Evolutionary conservation across 92 coral and sea anemone species (phyloP), one percentile per base, ranked within the genome.

Genomic region (Parazoanthus atlanticus): DNA sequence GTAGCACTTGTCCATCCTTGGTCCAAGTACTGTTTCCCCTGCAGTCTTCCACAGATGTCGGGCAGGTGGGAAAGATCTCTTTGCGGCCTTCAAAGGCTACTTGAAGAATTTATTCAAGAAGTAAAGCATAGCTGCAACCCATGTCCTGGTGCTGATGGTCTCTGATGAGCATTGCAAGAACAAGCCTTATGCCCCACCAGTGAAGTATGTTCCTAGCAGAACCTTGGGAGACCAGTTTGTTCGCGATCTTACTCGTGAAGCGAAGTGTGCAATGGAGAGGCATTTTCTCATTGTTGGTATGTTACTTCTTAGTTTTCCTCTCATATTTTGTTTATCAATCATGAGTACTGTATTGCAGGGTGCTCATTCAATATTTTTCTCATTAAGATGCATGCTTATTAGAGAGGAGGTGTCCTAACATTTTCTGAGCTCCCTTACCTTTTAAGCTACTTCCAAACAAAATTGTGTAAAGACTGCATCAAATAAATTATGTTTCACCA

Each of bases 101-200:
- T 79, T 79, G 33, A 29, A 32, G 8, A 79, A 52, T 79, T 25
- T 79, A 21, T 79, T 79, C 40, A 79, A 79, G 70, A 79, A 79
- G 69, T 12, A 49, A 19, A 16, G 41, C 21, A 16, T 28, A 31
- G 70, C 84, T 12, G 69, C 84, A 17, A 54, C 70, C n/a, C 84
- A 79, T 79, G 43, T 79, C 26, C 12, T 54, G 28, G 71, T 47
- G 15, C n/a, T 79, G 11, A 79, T 79, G 84, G 69, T 79, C 2
- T 11, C 84, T 10, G 84, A 54, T 52, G 38, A 79, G 69, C 67
- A 54, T 16, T 69, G 69, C 30, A 52, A 79, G 40, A 79, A 28
- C 9, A 79, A 79, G 69, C 84, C 84, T 5, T 79, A 79, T 79
- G 84, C 84, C 1, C 41, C 52, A 13, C 84, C 84, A 3, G 43